Percentiles rank a stretch among this genome's conserved stretches.
phyloP scores from a whole-genome alignment of 2,113 vertebrate genomes.

The Stictonetta naevosa region DNA sequence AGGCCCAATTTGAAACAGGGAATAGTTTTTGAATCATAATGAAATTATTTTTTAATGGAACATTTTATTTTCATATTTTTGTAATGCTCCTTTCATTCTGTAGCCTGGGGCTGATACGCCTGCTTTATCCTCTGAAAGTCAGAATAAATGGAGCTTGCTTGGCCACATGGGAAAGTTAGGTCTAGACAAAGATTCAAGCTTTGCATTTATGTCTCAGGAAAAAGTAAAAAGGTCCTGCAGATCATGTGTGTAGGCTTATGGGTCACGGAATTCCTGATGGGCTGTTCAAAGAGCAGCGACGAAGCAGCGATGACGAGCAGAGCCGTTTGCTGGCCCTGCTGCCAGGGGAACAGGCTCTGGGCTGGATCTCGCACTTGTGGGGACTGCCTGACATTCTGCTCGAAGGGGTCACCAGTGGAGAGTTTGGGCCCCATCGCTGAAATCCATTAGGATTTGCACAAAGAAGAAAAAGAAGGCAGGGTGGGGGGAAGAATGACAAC shows the following conservation, averaged over 20 bases:
- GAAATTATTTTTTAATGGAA: conserved; percentile 48
- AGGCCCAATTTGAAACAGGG: conserved; percentile 6
- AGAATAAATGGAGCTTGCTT: not conserved
- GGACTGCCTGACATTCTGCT: not conserved
- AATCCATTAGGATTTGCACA: not conserved
- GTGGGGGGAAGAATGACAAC: rapidly evolving
- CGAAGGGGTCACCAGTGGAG: not conserved
- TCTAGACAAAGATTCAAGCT: not conserved
- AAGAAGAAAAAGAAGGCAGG: not conserved
- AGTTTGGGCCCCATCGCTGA: not conserved
- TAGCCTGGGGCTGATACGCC: not conserved
- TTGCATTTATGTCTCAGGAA: not conserved
- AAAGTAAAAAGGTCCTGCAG: not conserved
- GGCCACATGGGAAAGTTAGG: not conserved
- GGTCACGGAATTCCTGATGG: not conserved
- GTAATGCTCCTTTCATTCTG: not conserved
- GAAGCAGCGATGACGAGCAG: not conserved
- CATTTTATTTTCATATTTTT: conserved; percentile 53
- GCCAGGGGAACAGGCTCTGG: not conserved
- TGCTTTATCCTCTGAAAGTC: conserved; percentile 12
- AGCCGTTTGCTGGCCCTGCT: not conserved
- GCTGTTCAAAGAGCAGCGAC: not conserved
- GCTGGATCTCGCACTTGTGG: not conserved
- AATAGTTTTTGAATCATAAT: conserved; percentile 27
- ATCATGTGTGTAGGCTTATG: not conserved